Evolutionary conservation across 2,113 vertebrate species (phyloP).

Genomic region (Heterochromis multidens): DNA sequence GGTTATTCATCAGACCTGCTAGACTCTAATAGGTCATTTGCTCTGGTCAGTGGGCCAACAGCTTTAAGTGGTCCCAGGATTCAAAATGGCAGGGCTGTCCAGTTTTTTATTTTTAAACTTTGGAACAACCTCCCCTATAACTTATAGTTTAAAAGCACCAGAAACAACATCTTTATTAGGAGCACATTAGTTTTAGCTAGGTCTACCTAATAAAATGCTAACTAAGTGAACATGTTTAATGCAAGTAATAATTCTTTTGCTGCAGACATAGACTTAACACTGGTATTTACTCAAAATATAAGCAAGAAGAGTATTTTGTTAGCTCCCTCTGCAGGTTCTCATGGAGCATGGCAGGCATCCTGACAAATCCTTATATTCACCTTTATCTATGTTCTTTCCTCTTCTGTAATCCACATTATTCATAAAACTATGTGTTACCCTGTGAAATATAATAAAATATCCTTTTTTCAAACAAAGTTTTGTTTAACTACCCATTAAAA

Average conservation of each 20-base stretch:
- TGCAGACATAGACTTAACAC: neutral
- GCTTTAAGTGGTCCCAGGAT: neutral
- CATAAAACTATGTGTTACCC: too few species aligned
- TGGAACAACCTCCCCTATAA: rapidly evolving
- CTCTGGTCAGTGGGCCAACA: neutral
- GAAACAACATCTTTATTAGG: neutral
- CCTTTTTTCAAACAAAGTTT: too few species aligned
- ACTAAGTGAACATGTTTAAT: neutral
- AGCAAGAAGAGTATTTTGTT: neutral
- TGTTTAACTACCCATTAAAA: too few species aligned
- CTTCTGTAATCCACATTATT: too few species aligned
- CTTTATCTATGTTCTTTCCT: too few species aligned
- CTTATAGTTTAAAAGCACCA: neutral
- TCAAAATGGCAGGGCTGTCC: neutral
- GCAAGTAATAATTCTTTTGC: neutral
- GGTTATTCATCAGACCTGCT: neutral
- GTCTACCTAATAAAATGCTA: neutral
- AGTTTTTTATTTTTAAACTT: neutral
- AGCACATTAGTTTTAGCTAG: rapidly evolving
- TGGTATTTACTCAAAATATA: neutral
- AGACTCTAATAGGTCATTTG: neutral
- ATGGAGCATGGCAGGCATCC: too few species aligned
- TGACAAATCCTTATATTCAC: too few species aligned
- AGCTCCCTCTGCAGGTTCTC: neutral
- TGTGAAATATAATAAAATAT: neutral